Evolutionary conservation across 2,113 vertebrate species (phyloP).

Genomic region (Gavialis gangeticus): DNA sequence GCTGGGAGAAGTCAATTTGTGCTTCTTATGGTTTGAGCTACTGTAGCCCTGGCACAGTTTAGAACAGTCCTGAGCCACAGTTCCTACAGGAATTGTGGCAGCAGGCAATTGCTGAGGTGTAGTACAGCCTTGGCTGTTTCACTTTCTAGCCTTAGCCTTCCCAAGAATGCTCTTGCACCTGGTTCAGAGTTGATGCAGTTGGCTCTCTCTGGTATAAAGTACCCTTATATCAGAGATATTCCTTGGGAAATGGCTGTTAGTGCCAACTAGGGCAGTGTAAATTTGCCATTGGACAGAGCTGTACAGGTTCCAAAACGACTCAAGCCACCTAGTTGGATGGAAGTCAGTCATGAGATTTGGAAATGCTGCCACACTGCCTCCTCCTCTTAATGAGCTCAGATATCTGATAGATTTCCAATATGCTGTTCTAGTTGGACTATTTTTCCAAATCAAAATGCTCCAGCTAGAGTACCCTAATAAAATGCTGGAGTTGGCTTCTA

Average conservation of each 20-base stretch:
- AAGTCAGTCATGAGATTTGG: too few relatives aligned
- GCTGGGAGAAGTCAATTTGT: not conserved
- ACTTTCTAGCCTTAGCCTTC: not conserved
- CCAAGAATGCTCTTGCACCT: not conserved
- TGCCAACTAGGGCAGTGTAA: not conserved
- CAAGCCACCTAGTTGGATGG: not conserved
- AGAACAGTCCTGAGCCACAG: not conserved
- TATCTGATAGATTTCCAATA: too few relatives aligned
- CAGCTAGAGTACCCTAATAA: not conserved
- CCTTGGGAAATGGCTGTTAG: not conserved
- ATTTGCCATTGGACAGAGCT: not conserved
- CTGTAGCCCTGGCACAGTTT: not conserved
- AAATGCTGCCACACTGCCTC: too few relatives aligned
- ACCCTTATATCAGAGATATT: not conserved
- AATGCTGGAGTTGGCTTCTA: not conserved
- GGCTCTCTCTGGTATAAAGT: not conserved
- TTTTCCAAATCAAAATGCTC: not conserved
- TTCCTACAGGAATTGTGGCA: not conserved
- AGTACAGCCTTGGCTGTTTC: not conserved
- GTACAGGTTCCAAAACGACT: not conserved
- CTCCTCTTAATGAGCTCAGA: too few relatives aligned
- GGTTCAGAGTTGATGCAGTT: not conserved
- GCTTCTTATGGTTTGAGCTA: not conserved
- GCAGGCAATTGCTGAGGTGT: not conserved
- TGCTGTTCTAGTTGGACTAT: too few relatives aligned